Percentiles rank a stretch among this genome's conserved stretches.
Conservation (phyloP, 2,888 invertebrate genomes). For the Microplitis manilae region DNA sequence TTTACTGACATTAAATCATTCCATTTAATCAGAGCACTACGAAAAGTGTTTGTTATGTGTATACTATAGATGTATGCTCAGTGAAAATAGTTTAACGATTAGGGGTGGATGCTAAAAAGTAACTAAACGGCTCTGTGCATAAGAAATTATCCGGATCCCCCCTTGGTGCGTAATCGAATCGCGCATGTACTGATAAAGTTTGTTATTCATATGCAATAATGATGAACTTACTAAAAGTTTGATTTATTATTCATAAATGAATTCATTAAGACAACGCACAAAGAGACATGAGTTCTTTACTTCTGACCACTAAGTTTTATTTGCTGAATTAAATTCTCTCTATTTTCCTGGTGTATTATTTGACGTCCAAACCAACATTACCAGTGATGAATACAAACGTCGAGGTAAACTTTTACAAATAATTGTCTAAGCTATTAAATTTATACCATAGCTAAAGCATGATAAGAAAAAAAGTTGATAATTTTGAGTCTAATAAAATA, state of each 20-base stretch:
- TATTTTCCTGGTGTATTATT: neutral
- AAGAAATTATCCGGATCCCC: neutral
- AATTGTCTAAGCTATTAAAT: neutral
- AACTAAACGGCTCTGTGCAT: neutral
- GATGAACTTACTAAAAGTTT: constrained; percentile 1
- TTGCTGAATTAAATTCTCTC: neutral
- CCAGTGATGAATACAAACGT: neutral
- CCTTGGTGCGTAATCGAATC: neutral
- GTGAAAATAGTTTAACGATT: neutral
- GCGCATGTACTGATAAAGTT: neutral
- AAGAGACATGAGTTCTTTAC: no score
- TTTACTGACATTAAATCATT: no score
- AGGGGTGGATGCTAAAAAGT: neutral
- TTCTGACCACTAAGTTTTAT: no score
- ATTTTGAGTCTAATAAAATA: neutral
- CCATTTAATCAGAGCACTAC: no score
- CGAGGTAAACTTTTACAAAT: neutral
- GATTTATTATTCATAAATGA: constrained; percentile 8
- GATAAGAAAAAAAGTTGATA: neutral
- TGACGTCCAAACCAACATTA: neutral
- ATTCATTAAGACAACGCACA: no score
- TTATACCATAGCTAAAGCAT: neutral
- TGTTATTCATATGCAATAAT: neutral
- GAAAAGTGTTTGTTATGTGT: no score
- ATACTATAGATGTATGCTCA: no score